Evolutionary conservation across 23 tunicate species (phyloP).

Genomic region (Trididemnum clinides): DNA sequence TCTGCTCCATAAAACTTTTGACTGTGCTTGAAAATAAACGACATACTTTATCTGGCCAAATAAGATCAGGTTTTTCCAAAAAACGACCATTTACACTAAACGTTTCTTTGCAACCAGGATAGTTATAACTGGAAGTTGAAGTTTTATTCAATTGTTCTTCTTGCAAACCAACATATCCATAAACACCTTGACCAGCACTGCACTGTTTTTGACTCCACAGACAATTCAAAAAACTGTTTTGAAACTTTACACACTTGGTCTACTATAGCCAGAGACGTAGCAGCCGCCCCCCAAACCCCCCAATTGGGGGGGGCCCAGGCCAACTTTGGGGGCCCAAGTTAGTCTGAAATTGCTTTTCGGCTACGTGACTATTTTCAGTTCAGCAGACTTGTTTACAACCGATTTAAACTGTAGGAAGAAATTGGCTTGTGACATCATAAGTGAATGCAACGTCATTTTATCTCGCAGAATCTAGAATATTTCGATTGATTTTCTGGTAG

Average conservation of each 20-base stretch:
- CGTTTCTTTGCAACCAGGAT: slow-evolving; percentile 55
- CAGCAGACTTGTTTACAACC: too few relatives aligned
- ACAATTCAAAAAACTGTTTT: not conserved
- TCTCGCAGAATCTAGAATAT: too few relatives aligned
- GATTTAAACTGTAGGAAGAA: too few relatives aligned
- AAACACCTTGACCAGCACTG: not conserved
- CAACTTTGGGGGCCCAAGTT: too few relatives aligned
- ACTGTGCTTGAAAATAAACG: slow-evolving; percentile 31
- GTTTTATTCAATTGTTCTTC: slow-evolving; percentile 33
- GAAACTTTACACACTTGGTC: not conserved
- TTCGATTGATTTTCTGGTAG: too few relatives aligned
- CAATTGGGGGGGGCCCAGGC: too few relatives aligned
- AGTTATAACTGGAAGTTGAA: slow-evolving; percentile 21
- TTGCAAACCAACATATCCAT: slow-evolving; percentile 35
- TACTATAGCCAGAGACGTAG: too few relatives aligned
- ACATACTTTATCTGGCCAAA: slow-evolving; percentile 47
- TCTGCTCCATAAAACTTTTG: slow-evolving; percentile 25
- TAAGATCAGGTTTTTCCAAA: not conserved
- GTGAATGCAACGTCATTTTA: too few relatives aligned
- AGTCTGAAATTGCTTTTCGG: too few relatives aligned
- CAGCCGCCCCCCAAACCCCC: too few relatives aligned
- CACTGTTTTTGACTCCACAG: not conserved
- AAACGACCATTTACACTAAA: slow-evolving; percentile 37
- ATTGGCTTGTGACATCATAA: too few relatives aligned
- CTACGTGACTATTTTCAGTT: too few relatives aligned